Conservation (phyloP, 2,888 invertebrate genomes). For the Mamestra brassicae region DNA sequence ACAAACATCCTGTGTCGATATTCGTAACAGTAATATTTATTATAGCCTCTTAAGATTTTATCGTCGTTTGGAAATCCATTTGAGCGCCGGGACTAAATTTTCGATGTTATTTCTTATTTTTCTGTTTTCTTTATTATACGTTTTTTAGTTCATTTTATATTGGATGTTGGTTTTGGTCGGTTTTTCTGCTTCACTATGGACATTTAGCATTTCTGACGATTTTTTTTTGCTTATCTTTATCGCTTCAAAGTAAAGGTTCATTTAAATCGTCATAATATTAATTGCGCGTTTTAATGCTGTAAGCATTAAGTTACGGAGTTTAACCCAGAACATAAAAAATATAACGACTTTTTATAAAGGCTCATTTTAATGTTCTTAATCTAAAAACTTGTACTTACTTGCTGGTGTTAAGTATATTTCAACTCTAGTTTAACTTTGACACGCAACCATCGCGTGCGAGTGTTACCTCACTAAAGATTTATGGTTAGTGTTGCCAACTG, state of each 20-base stretch:
- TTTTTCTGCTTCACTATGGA: not conserved
- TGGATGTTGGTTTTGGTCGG: too few species aligned
- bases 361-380: conserved; percentile 8
- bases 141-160: not conserved
- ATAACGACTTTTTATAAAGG: conserved; percentile 14
- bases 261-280: not conserved
- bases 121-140: not conserved
- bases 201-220: not conserved
- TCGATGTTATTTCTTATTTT: conserved; percentile 12
- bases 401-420: conserved; percentile 54
- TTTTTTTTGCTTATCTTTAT: not conserved
- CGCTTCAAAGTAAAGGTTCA: too few species aligned
- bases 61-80: conserved; percentile 39
- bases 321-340: conserved; percentile 8
- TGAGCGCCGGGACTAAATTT: conserved; percentile 6
- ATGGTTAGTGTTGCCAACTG: conserved; percentile 53
- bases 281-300: not conserved
- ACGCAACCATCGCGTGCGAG: conserved; percentile 64
- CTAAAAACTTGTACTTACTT: conserved; percentile 29
- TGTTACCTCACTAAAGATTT: conserved; percentile 57
- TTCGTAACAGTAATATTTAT: conserved; percentile 49
- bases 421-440: conserved; percentile 52
- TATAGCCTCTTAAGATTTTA: conserved; percentile 57
- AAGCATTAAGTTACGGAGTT: not conserved
- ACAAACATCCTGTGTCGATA: conserved; percentile 39